Evolutionary conservation across 2,888 invertebrate genomes (phyloP), one percentile per base, ranked within the genome.

Genomic region (Palloptera scutellata): DNA sequence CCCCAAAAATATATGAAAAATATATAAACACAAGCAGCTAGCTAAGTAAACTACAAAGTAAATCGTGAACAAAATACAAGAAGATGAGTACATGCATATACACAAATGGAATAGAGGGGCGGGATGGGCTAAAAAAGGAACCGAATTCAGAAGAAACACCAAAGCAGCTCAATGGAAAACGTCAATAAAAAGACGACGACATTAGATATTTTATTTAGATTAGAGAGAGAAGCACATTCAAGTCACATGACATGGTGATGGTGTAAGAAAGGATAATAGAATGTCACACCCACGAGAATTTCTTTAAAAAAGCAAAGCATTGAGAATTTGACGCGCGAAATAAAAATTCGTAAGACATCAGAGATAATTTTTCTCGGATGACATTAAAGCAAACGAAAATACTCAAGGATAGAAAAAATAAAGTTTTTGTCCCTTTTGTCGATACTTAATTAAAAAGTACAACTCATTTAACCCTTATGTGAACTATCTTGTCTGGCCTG

Each of bases 271-370:
- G 40, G 60, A 61, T 66, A 66, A 66, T 66, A 54, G 60, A 66
- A 66, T 61, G 60, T 61, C 15, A 48, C 60, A 54, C 61, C 54
- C 66, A 55, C 43, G 66, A 60, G 66, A 66, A 61, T 66, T 60
- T 66, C 64, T 43, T 19, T 5, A 48, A 48, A 48, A n/a, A 48
- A 48, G 11, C 5, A 48, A 11, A 6, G 48, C n/a, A n/a, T n/a
- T n/a, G 11, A 13, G 48, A 48, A 53, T 53, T 53, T 53, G 53
- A 53, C 17, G 6, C 53, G 53, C 53, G 15, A 53, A 53, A 17
- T 12, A 17, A 48, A 53, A 53, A 9, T 19, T 53, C 3, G 11
- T n/a, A n/a, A n/a, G 48, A 48, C 9, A 48, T n/a, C 5, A 45
- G 15, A 48, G 13, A 48, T 48, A 15, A 48, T 1, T 1, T 6